Conservation (phyloP, 1,140 invertebrate species). For the Plodia interpunctella region DNA sequence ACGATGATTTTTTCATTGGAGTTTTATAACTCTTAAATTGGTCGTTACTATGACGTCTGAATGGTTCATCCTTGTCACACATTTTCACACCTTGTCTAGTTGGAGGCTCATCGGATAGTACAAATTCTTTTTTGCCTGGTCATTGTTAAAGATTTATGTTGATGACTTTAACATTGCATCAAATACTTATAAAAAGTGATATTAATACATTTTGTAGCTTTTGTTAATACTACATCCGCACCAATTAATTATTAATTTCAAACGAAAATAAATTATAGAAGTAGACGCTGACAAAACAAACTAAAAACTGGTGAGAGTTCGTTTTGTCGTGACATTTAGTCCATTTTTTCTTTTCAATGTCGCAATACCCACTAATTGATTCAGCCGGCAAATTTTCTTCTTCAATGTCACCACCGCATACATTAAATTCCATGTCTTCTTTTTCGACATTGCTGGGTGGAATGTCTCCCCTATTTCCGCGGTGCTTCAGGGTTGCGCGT, state of each 20-base stretch:
- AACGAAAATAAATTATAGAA: too few species aligned
- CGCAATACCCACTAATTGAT: too few species aligned
- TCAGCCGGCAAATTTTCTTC: not conserved
- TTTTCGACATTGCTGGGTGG: not conserved
- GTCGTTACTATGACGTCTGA: not conserved
- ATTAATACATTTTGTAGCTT: not conserved
- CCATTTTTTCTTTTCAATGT: not conserved
- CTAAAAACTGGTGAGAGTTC: too few species aligned
- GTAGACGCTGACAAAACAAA: too few species aligned
- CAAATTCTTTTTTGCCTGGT: not conserved
- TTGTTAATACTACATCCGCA: not conserved
- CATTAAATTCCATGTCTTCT: not conserved
- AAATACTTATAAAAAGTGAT: too few species aligned
- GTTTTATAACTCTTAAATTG: not conserved
- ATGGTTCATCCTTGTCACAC: not conserved
- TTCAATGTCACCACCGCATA: not conserved
- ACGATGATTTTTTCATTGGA: not conserved
- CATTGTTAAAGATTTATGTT: not conserved
- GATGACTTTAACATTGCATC: not conserved
- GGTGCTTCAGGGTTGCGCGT: constrained; percentile 14
- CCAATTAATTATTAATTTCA: too few species aligned
- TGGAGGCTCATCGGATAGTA: not conserved
- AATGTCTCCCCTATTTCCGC: constrained; percentile 3
- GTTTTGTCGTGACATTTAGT: too few species aligned
- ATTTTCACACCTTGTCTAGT: constrained; percentile 3